Evolutionary conservation across 2,888 invertebrate genomes (phyloP), one percentile per base, ranked within the genome.

Genomic region (Lasioglossum zephyrum): DNA sequence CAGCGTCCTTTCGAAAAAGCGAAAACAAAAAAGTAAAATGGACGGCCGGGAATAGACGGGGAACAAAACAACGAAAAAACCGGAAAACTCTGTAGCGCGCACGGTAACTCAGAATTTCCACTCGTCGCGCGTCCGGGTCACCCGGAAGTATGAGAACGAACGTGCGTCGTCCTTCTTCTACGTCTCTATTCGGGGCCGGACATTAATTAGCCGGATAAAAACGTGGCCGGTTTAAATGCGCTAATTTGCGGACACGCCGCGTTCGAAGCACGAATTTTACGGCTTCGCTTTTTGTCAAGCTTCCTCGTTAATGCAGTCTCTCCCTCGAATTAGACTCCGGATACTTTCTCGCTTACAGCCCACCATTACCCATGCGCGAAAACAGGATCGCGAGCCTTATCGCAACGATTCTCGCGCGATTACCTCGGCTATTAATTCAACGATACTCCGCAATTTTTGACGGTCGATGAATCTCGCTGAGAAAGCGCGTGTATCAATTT

Each of bases 201-300:
- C 75, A 76, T 79, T 76, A 79, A 79, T 79, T 85, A 84, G 79
- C 26, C 60, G 66, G 63, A 73, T 73, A 78, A 79, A 79, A 84
- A 77, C 53, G 69, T 18, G 41, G 31, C 13, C 69, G 36, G 72
- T 85, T 31, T 69, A 81, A 79, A 60, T 16, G 79, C 26, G 79
- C 81, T 85, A 77, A 77, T 85, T 86, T 76, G 26, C 70, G 73
- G 66, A 75, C 47, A 63, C 69, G 16, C 39, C 6, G 18, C 60
- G 72, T 39, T 49, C 73, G 57, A 73, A 41, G 49, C 44, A 47
- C 69, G 70, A 78, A 77, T 36, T 78, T 72, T 75, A 44, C 31
- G 70, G 22, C 36, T 5, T 11, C 53, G 39, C 8, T 83, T 79
- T 79, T 79, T 70, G 31, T 76, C 73, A 49, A 31, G 11, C n/a